These are phyloP conservation scores for Rhinoraja longicauda DNA, from an alignment of 2,797 vertebrate genomes.

Conservation along the genomic window DNA sequence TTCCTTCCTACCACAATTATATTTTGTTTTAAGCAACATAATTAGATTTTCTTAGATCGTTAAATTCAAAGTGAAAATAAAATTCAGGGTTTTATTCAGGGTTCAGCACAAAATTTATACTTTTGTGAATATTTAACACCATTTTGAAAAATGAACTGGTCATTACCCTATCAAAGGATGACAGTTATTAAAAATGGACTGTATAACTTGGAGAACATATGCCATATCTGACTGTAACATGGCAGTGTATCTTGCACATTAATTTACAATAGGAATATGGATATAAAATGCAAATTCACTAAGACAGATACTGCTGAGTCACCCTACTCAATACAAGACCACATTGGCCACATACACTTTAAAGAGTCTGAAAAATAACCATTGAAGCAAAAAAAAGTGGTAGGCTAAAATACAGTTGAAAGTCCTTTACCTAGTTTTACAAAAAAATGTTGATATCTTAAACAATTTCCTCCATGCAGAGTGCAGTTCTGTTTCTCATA, in stretches of 20 bases:
- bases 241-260: neutral
- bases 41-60: neutral
- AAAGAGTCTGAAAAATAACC: neutral
- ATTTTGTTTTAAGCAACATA: neutral
- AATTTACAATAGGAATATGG: neutral
- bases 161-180: neutral
- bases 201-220: neutral
- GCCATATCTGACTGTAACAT: neutral
- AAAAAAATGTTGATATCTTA: neutral
- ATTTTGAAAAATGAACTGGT: neutral
- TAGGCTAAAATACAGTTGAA: neutral
- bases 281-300: neutral
- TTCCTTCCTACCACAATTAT: too few species aligned
- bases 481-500: neutral
- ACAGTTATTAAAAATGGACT: neutral
- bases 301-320: neutral
- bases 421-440: neutral
- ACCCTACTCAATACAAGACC: neutral
- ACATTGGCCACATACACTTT: neutral
- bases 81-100: neutral
- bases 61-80: neutral
- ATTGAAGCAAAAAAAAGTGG: neutral
- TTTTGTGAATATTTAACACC: neutral
- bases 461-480: neutral
- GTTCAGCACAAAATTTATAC: neutral